Evolutionary conservation across 2,113 vertebrate species (phyloP).

Genomic region (Tursiops truncatus): DNA sequence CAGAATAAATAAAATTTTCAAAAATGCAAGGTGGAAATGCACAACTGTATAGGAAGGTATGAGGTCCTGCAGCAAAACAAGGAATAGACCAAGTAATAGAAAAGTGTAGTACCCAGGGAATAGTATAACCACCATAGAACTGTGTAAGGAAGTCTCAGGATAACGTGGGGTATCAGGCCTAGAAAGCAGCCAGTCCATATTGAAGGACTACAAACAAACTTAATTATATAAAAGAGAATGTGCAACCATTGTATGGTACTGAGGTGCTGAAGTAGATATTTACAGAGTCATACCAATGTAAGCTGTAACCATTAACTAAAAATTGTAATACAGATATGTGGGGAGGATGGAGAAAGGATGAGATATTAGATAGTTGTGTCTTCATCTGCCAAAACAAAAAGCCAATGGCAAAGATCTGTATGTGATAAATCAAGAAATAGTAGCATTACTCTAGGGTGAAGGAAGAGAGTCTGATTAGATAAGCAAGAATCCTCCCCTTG

Average conservation of each 20-base stretch:
- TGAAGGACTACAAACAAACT: background rate
- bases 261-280: background rate
- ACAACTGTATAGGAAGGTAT: background rate
- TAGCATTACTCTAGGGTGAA: background rate
- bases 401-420: background rate
- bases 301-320: background rate
- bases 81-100: background rate
- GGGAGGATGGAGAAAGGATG: background rate
- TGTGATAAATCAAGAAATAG: background rate
- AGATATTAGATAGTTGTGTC: background rate
- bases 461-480: background rate
- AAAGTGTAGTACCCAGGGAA: background rate
- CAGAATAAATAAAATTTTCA: background rate
- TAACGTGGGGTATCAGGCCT: background rate
- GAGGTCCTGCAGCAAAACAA: background rate
- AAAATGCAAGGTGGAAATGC: background rate
- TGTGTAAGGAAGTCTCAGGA: background rate
- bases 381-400: background rate
- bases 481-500: background rate
- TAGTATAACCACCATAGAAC: background rate
- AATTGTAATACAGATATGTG: background rate
- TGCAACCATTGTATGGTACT: background rate
- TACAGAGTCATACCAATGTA: background rate
- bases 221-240: background rate
- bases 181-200: background rate